Evolutionary conservation across 2,888 invertebrate genomes (phyloP).

Genomic region (Ecliptopera silaceata): DNA sequence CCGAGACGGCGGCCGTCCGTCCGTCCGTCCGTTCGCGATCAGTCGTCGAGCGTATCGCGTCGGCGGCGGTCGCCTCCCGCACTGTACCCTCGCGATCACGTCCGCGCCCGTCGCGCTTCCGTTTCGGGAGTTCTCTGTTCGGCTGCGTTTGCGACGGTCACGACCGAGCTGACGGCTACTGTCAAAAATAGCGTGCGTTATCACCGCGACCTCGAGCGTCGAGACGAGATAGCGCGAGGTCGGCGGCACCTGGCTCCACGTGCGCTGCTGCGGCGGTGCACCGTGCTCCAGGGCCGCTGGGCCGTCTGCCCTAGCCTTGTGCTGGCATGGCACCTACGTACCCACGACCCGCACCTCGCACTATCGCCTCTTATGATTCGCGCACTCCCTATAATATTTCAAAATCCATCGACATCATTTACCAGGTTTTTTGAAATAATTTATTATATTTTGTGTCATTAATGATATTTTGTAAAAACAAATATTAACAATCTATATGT

Average conservation of each 20-base stretch:
- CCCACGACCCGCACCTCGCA: constrained; percentile 10
- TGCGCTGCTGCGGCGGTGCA: constrained; percentile 61
- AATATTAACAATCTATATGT: neutral
- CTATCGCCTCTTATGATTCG: constrained; percentile 22
- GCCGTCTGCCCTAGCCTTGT: constrained; percentile 31
- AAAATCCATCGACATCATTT: constrained; percentile 26
- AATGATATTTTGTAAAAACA: constrained; percentile 11
- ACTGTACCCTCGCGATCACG: constrained; percentile 30
- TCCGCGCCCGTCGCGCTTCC: constrained; percentile 51
- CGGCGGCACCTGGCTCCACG: constrained; percentile 78
- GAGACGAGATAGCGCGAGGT: constrained; percentile 80
- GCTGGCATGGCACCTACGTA: too few relatives aligned
- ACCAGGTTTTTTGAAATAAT: constrained; percentile 21
- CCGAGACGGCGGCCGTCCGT: constrained; percentile 56
- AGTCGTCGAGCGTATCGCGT: constrained; percentile 79
- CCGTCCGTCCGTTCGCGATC: constrained; percentile 43
- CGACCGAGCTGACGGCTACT: constrained; percentile 63
- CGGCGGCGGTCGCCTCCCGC: constrained; percentile 63
- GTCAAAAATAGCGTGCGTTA: constrained; percentile 78
- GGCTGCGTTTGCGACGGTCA: constrained; percentile 73
- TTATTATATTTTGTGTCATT: constrained; percentile 4
- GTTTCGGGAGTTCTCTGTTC: constrained; percentile 63
- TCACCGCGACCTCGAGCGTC: constrained; percentile 78
- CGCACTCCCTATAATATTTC: constrained; percentile 1
- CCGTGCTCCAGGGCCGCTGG: constrained; percentile 48